Percentiles rank a stretch among this genome's conserved stretches.
phyloP scores from a whole-genome alignment of 2,888 invertebrate genomes.

The Calameuta filiformis region DNA sequence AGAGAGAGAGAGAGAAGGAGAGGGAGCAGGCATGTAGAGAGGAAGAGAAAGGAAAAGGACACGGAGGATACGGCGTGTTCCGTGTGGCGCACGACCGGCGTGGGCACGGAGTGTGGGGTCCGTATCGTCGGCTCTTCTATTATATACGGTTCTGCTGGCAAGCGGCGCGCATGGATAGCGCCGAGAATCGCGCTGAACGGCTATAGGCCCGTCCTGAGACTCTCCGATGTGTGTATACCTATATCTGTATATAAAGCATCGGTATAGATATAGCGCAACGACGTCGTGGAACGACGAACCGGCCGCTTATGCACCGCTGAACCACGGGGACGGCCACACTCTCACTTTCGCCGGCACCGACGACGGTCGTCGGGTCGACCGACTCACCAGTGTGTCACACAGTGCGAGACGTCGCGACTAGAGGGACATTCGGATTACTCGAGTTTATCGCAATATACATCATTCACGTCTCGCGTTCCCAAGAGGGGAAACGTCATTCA shows the following conservation, averaged over 20 bases:
- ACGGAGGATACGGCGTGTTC: background rate
- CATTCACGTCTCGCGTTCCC: background rate
- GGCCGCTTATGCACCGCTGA: constrained; percentile 53
- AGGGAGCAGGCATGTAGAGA: background rate
- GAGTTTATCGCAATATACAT: background rate
- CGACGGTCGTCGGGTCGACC: constrained; percentile 53
- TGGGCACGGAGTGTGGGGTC: constrained; percentile 27
- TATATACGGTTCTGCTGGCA: constrained; percentile 28
- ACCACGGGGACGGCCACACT: constrained; percentile 51
- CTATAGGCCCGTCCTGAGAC: constrained; percentile 43
- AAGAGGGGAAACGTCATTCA: background rate
- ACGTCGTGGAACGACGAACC: constrained; percentile 3
- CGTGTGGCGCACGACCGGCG: background rate
- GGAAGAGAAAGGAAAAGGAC: background rate
- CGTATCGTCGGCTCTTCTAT: constrained; percentile 31
- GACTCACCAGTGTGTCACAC: constrained; percentile 39
- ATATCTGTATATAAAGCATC: constrained; percentile 17
- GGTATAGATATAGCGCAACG: background rate
- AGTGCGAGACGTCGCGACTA: constrained; percentile 22
- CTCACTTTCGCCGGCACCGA: constrained; percentile 63
- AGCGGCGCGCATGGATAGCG: constrained; percentile 35
- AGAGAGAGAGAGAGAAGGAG: no score
- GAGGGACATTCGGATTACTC: constrained; percentile 6
- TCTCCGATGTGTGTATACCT: constrained; percentile 27
- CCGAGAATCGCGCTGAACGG: constrained; percentile 39